Conservation (phyloP, 2,797 vertebrate species). For the Fistularia commersonii region DNA sequence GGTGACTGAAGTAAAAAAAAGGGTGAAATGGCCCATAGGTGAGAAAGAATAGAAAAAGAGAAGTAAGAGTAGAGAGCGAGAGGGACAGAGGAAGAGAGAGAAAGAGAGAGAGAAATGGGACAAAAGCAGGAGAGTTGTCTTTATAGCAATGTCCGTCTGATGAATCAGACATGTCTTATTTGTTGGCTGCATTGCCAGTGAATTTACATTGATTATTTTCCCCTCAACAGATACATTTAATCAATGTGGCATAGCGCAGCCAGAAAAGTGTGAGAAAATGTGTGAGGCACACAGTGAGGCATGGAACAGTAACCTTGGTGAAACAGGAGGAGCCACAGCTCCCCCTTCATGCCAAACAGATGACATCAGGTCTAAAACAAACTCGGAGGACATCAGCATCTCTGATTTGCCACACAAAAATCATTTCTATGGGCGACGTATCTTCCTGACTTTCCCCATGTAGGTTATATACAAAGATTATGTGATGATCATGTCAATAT, state of each 20-base stretch:
- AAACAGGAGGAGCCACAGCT: constrained; percentile 89
- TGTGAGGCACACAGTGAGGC: constrained; percentile 56
- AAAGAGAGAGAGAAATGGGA: constrained; percentile 41
- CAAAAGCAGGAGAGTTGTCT: constrained; percentile 80
- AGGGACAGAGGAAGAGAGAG: constrained; percentile 7
- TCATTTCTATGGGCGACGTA: constrained; percentile 51
- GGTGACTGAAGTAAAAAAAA: constrained; percentile 46
- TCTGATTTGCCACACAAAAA: constrained; percentile 37
- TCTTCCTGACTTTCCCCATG: no score
- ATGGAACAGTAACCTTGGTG: constrained; percentile 68
- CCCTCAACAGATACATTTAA: constrained; percentile 91
- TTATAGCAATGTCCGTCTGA: constrained; percentile 87
- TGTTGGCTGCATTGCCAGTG: constrained; percentile 82
- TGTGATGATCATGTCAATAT: no score
- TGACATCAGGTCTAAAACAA: constrained; percentile 71
- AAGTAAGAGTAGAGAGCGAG: constrained; percentile 24
- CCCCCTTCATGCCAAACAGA: constrained; percentile 92
- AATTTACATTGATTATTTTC: constrained; percentile 98
- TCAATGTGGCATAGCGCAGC: constrained; percentile 84
- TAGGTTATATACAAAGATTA: no score
- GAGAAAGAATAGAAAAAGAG: constrained; percentile 4
- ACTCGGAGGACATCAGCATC: constrained; percentile 38
- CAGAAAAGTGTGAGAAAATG: constrained; percentile 77
- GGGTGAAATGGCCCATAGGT: constrained; percentile 3
- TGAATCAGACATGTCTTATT: constrained; percentile 86